Percentiles rank a stretch among this genome's conserved stretches.
Evolutionary conservation across 2,113 vertebrate species (phyloP).

Genomic region (Tinamus guttatus): DNA sequence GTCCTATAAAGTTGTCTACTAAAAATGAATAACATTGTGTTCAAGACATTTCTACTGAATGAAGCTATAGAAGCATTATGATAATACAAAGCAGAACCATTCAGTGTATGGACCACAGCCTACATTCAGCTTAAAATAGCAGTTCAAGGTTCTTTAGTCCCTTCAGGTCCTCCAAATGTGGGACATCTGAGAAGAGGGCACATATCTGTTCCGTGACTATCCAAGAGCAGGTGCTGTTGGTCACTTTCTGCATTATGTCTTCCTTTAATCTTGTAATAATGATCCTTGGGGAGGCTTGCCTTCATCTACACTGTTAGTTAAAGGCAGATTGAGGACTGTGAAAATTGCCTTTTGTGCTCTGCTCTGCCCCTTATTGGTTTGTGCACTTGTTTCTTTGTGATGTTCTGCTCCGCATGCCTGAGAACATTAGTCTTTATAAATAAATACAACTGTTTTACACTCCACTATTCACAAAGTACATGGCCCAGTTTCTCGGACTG

Average conservation of each 20-base stretch:
- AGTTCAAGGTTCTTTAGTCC: neutral
- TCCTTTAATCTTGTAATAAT: neutral
- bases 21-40: neutral
- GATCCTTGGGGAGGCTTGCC: neutral
- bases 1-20: neutral
- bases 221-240: neutral
- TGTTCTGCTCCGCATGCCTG: neutral
- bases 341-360: neutral
- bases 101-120: neutral
- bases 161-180: neutral
- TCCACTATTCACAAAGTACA: neutral
- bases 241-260: neutral
- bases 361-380: fast-evolving
- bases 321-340: neutral
- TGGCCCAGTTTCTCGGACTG: neutral
- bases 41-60: neutral
- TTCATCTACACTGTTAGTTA: neutral
- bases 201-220: neutral
- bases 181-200: neutral
- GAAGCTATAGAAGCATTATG: neutral
- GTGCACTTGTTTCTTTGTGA: neutral
- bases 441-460: neutral
- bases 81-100: neutral
- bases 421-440: neutral
- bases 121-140: neutral